Conservation (phyloP, 2,888 invertebrate genomes). For the Abrostola triplasia region DNA sequence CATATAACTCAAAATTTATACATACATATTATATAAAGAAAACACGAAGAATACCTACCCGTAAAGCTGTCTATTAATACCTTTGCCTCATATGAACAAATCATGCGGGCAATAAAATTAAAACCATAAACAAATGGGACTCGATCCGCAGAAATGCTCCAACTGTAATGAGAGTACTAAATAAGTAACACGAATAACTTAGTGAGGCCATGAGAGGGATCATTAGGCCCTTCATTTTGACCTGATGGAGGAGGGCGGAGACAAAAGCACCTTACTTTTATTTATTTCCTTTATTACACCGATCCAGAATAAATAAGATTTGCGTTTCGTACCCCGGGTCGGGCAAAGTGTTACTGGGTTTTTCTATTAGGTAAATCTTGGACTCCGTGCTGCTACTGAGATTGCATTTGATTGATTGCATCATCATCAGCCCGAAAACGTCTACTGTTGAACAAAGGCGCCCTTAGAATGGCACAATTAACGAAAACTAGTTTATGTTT, state of each 20-base stretch:
- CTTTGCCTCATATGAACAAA: constrained; percentile 20
- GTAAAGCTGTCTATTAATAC: constrained; percentile 9
- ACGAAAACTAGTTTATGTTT: too few relatives aligned
- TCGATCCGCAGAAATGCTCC: constrained; percentile 47
- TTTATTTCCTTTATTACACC: constrained; percentile 67
- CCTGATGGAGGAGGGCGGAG: constrained; percentile 68
- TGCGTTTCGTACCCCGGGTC: too few relatives aligned
- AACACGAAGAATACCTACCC: too few relatives aligned
- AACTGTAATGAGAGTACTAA: constrained; percentile 58
- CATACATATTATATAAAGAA: too few relatives aligned
- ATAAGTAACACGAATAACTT: constrained; percentile 60
- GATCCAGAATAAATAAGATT: constrained; percentile 40
- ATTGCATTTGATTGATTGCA: too few relatives aligned
- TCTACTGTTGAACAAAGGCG: too few relatives aligned
- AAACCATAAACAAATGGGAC: constrained; percentile 54
- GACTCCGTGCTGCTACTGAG: too few relatives aligned
- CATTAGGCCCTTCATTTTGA: constrained; percentile 68
- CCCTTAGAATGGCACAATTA: too few relatives aligned
- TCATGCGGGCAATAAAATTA: constrained; percentile 49
- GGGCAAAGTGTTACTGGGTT: too few relatives aligned
- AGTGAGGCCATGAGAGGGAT: constrained; percentile 55
- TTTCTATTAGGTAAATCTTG: too few relatives aligned
- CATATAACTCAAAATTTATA: too few relatives aligned
- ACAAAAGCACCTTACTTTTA: constrained; percentile 63
- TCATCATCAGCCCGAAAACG: too few relatives aligned